Percentiles rank a stretch among this genome's conserved stretches.
Conservation (phyloP, 2,888 invertebrate genomes). For the Drosophila maculinotata region DNA sequence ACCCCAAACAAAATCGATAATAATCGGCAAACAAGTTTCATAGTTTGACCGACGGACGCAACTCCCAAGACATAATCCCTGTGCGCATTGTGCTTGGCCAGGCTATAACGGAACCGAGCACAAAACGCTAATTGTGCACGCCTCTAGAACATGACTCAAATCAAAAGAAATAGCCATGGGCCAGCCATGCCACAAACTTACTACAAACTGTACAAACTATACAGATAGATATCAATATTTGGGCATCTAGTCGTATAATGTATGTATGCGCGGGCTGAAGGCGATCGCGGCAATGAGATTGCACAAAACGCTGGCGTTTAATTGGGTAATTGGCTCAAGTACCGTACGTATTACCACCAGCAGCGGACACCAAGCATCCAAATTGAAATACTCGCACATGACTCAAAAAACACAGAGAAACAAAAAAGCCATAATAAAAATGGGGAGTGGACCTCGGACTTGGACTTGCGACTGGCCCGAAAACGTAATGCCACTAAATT, state of each 20-base stretch:
- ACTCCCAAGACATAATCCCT: slow-evolving; percentile 68
- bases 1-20: slow-evolving; percentile 58
- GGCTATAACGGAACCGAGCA: slow-evolving; percentile 72
- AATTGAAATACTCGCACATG: slow-evolving; percentile 76
- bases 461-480: slow-evolving; percentile 7
- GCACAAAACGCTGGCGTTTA: slow-evolving; percentile 78
- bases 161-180: slow-evolving; percentile 65
- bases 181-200: slow-evolving; percentile 35
- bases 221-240: slow-evolving; percentile 77
- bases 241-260: slow-evolving; percentile 56
- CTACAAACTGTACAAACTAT: slow-evolving; percentile 23
- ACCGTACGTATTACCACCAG: slow-evolving; percentile 70
- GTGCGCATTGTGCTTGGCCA: slow-evolving; percentile 56
- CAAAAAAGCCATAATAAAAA: slow-evolving; percentile 15
- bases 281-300: slow-evolving; percentile 72
- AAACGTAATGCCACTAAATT: slow-evolving; percentile 65
- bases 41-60: slow-evolving; percentile 45
- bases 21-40: slow-evolving; percentile 73
- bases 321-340: slow-evolving; percentile 82
- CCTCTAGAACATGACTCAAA: slow-evolving; percentile 80
- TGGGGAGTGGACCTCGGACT: slow-evolving; percentile 26
- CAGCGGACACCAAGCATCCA: slow-evolving; percentile 49
- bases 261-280: slow-evolving; percentile 23
- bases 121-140: slow-evolving; percentile 79
- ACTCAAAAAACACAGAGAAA: slow-evolving; percentile 29